Evolutionary conservation across 2,888 invertebrate genomes (phyloP).

Genomic region (Pyrrhia umbra): DNA sequence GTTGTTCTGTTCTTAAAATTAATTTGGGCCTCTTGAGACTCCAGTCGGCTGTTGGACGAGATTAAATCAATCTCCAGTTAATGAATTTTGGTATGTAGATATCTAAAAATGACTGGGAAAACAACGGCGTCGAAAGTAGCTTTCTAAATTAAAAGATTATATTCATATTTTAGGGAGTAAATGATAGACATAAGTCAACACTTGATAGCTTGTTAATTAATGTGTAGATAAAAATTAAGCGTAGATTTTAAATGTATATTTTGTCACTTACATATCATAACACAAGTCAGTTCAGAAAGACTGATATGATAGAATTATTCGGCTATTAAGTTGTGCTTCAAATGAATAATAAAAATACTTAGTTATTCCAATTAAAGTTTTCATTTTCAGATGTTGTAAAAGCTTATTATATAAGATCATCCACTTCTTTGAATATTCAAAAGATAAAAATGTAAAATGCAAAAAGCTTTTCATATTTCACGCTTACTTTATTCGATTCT

Average conservation of each 20-base stretch:
- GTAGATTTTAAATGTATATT: not conserved
- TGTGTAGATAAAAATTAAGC: not conserved
- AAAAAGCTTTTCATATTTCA: slow-evolving; percentile 15
- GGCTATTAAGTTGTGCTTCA: no score
- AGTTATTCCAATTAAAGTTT: slow-evolving; percentile 4
- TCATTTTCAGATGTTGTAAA: not conserved
- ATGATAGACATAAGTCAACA: slow-evolving; percentile 4
- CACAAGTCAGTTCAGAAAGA: no score
- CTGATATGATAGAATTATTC: no score
- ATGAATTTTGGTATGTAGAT: slow-evolving; percentile 76
- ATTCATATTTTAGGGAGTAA: slow-evolving; percentile 42
- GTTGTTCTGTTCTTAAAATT: slow-evolving; percentile 87
- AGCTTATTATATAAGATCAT: slow-evolving; percentile 8
- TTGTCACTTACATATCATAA: not conserved
- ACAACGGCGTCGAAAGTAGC: slow-evolving; percentile 42
- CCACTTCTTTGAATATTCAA: slow-evolving; percentile 37
- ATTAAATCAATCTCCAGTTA: slow-evolving; percentile 84
- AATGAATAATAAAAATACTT: no score
- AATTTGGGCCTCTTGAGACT: slow-evolving; percentile 87
- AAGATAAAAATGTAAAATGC: not conserved
- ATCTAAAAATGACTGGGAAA: slow-evolving; percentile 68
- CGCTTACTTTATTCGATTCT: slow-evolving; percentile 4
- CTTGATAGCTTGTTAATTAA: slow-evolving; percentile 21
- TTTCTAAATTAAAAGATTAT: slow-evolving; percentile 56
- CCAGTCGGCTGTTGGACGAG: slow-evolving; percentile 74